Conservation (phyloP, 2,113 vertebrate species). For the Brachyhypopomus occidentalis region DNA sequence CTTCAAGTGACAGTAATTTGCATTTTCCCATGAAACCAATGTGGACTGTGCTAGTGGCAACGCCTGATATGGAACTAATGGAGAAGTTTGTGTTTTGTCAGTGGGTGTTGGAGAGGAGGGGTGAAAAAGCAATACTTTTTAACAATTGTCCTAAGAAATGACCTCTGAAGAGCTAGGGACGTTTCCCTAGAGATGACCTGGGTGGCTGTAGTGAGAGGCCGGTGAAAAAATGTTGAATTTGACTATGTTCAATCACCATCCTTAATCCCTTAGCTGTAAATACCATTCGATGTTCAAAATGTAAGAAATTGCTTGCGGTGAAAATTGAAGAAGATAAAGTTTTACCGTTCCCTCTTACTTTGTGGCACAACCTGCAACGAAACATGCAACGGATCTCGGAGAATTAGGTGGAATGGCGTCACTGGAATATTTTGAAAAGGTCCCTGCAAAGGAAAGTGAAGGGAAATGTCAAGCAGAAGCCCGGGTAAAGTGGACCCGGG, state of each 20-base stretch:
- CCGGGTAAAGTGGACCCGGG: too few relatives aligned
- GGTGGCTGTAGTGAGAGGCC: neutral
- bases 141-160: neutral
- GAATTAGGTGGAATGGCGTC: neutral
- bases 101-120: neutral
- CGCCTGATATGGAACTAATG: neutral
- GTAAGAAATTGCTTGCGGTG: neutral
- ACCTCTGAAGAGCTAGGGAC: neutral
- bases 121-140: neutral
- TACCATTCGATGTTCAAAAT: neutral
- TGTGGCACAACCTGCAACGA: neutral
- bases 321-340: neutral
- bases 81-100: neutral
- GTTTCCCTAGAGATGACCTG: neutral
- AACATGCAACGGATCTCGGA: neutral
- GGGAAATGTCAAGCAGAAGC: too few relatives aligned
- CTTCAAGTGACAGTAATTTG: slow-evolving; percentile 9
- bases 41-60: neutral
- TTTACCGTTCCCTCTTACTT: neutral
- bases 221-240: neutral
- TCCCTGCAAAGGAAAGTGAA: too few relatives aligned
- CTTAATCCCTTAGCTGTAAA: neutral
- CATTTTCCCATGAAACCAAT: neutral
- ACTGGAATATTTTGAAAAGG: neutral
- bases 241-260: neutral